Conservation (phyloP, 53 echinoderm and acorn worm species). For the Patiria pectinifera region DNA sequence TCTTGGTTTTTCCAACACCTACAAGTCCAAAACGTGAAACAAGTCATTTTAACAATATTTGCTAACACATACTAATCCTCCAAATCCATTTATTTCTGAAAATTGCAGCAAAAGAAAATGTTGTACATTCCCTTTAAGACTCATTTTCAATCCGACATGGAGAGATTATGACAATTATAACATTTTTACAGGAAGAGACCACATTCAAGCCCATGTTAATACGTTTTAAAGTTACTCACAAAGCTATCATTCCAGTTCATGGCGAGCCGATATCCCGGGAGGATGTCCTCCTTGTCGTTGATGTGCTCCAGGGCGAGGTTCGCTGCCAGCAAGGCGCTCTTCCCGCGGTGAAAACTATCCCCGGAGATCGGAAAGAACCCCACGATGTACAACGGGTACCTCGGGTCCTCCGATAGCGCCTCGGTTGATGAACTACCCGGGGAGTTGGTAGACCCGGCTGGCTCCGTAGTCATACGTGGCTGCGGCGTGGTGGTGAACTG, state of each 20-base stretch:
- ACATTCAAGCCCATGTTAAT: too few relatives aligned
- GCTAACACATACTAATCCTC: too few relatives aligned
- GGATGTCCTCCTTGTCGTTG: conserved; percentile 68
- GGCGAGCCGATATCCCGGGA: conserved; percentile 64
- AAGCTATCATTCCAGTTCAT: conserved; percentile 69
- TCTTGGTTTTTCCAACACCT: too few relatives aligned
- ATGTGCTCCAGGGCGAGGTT: conserved; percentile 77
- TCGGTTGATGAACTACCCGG: conserved; percentile 29
- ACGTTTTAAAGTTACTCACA: conserved; percentile 27
- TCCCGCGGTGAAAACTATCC: conserved; percentile 62
- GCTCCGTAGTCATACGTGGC: background rate
- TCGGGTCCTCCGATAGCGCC: background rate
- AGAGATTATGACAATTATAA: too few relatives aligned
- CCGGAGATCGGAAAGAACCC: conserved; percentile 67
- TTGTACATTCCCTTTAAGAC: too few relatives aligned
- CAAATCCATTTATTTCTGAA: too few relatives aligned
- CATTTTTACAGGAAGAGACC: too few relatives aligned
- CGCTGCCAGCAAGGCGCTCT: conserved; percentile 44
- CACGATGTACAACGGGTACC: conserved; percentile 57
- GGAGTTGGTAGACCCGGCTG: background rate
- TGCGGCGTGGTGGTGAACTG: conserved; percentile 35
- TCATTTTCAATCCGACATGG: too few relatives aligned
- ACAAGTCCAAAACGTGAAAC: too few relatives aligned
- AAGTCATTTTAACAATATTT: too few relatives aligned
- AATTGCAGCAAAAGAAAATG: too few relatives aligned